Base-by-base conservation (phyloP, 2,113 vertebrate species). In the Muntiacus reevesi region DNA sequence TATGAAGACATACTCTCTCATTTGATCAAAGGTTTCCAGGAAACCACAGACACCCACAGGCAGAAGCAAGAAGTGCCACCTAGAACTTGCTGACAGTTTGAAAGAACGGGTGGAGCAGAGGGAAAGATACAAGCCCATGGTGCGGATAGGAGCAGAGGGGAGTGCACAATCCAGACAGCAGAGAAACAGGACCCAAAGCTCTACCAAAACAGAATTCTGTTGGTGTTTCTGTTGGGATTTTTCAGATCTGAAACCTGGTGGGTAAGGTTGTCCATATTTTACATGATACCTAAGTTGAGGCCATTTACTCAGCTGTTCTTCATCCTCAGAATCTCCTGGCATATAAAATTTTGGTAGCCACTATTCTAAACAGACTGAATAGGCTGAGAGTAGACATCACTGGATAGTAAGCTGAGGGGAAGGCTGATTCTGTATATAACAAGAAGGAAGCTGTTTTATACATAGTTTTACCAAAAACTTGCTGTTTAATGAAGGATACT, bases 1-100 rank as follows among this genome's bases (percentile, higher is more conserved):
- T 13, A 0, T 78, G 1, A 62, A 7, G 17, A 71, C 13, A 3
- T 2, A 13, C 40, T n/a, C n/a, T n/a, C n/a, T 6, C 5, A 25
- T 21, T 47, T 64, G 19, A 81, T 15, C 11, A 67, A 55, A 82
- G 16, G 6, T 88, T 74, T 93, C 54, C 52, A 52, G n/a, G 52
- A 90, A 91, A 85, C 2, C 30, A 36, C 7, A 40, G 25, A 47
- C 0, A 59, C 43, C 19, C 50, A 27, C 28, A 45, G 13, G 3
- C 17, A n/a, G 78, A 97, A 92, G 25, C 7, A 71, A 28, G 23
- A 6, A 45, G 9, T 27, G n/a, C 33, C 43, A 54, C n/a, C 4
- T 40, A 60, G 4, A 27, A 13, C 13, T 74, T 43, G 27, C 27
- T 36, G 52, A n/a, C n/a, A n/a, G n/a, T n/a, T n/a, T n/a, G n/a